Percentiles rank a stretch among this genome's conserved stretches.
These are phyloP conservation scores for Solenopsis fugax DNA, from an alignment of 1,140 invertebrate genomes.

Conservation along the genomic window DNA sequence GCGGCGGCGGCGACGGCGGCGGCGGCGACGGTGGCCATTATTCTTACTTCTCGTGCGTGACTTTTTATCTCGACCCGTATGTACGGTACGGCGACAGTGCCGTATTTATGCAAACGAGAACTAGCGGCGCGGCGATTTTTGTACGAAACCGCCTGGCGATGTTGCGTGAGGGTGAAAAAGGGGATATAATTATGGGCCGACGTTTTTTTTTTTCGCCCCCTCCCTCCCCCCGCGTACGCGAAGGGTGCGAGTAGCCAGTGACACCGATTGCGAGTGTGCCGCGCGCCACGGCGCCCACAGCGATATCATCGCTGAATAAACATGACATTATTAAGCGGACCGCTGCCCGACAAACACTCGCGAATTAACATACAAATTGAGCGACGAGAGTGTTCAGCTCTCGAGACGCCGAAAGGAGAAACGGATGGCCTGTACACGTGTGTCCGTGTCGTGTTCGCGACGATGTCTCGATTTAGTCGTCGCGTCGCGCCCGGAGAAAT, in stretches of 20 bases:
- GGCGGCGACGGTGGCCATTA: constrained; percentile 12
- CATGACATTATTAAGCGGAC: constrained; percentile 87
- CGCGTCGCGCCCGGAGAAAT: constrained; percentile 39
- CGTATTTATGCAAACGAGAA: constrained; percentile 68
- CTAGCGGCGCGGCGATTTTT: constrained; percentile 67
- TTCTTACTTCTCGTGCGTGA: constrained; percentile 57
- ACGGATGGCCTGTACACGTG: constrained; percentile 39
- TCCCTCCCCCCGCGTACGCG: constrained; percentile 35
- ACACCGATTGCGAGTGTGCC: constrained; percentile 80
- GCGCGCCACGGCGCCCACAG: constrained; percentile 81
- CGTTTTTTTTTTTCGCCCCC: constrained; percentile 23
- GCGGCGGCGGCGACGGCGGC: not conserved
- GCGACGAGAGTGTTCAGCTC: constrained; percentile 79
- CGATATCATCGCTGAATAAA: constrained; percentile 87
- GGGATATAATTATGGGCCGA: constrained; percentile 69
- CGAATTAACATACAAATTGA: constrained; percentile 87
- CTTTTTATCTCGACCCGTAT: constrained; percentile 54
- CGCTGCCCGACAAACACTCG: constrained; percentile 85
- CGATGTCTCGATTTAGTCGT: constrained; percentile 75
- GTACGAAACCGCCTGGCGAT: constrained; percentile 50
- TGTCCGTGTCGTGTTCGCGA: constrained; percentile 57
- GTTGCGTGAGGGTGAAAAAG: constrained; percentile 56
- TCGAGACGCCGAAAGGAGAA: constrained; percentile 71
- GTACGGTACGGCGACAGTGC: constrained; percentile 27
- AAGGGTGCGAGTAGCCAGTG: constrained; percentile 73